Conservation (phyloP, 1,140 invertebrate species). For the Drosophila trapezifrons region DNA sequence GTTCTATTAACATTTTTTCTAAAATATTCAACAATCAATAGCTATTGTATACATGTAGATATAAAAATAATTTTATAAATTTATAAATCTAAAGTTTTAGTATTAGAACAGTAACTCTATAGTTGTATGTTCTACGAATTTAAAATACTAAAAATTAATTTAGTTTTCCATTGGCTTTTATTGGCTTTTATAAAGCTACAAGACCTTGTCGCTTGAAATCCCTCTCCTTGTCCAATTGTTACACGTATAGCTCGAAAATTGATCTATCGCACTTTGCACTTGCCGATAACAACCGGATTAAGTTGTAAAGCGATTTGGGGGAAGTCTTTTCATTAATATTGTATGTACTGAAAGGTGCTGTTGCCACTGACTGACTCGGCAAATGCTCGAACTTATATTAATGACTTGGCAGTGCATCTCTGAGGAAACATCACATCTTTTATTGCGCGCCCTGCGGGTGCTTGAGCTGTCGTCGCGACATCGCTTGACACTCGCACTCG, state of each 20-base stretch:
- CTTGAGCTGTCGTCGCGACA: constrained; percentile 41
- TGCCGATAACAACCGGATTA: neutral
- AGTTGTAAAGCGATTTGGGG: constrained; percentile 2
- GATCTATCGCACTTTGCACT: neutral
- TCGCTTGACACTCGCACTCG: constrained; percentile 53
- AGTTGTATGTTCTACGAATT: no score
- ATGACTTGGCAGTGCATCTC: constrained; percentile 39
- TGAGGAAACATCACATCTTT: constrained; percentile 9
- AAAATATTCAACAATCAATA: no score
- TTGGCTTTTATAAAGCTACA: no score
- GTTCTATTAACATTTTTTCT: no score
- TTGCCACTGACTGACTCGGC: constrained; percentile 3
- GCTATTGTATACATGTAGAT: no score
- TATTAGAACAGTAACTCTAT: no score
- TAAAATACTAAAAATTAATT: no score
- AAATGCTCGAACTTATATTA: constrained; percentile 26
- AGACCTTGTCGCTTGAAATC: no score
- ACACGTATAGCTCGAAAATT: neutral
- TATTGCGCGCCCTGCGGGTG: constrained; percentile 29
- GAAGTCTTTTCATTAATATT: neutral
- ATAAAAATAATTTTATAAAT: no score
- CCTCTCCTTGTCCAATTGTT: no score
- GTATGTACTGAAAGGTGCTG: constrained; percentile 7
- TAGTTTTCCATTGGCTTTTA: no score
- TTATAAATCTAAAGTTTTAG: no score